These are phyloP conservation scores for Cyphomyrmex costatus DNA, from an alignment of 1,140 invertebrate genomes.

Conservation along the genomic window DNA sequence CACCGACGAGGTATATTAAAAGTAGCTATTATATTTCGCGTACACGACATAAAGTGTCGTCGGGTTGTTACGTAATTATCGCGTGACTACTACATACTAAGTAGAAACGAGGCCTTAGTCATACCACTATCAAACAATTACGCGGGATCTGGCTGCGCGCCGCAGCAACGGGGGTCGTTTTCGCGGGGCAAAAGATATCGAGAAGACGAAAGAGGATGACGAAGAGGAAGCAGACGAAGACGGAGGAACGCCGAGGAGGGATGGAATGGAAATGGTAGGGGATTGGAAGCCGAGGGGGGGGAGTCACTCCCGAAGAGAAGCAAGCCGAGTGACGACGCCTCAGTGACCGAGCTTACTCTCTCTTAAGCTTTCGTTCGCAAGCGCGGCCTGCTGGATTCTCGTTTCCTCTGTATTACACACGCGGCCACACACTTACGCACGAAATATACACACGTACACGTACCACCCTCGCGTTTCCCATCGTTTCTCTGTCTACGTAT, in stretches of 20 bases:
- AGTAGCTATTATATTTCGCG: background rate
- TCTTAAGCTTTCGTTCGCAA: slow-evolving; percentile 82
- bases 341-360: slow-evolving; percentile 84
- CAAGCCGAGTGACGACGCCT: slow-evolving; percentile 82
- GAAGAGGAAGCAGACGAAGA: slow-evolving; percentile 65
- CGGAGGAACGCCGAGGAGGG: slow-evolving; percentile 72
- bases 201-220: slow-evolving; percentile 55
- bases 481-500: slow-evolving; percentile 29
- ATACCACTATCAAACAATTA: slow-evolving; percentile 68
- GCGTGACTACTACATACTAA: slow-evolving; percentile 26
- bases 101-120: slow-evolving; percentile 10
- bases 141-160: slow-evolving; percentile 55
- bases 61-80: slow-evolving; percentile 56
- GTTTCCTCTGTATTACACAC: slow-evolving; percentile 64
- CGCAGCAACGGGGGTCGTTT: slow-evolving; percentile 69
- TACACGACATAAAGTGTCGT: background rate
- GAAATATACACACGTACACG: background rate
- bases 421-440: background rate
- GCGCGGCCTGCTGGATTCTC: slow-evolving; percentile 73
- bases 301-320: slow-evolving; percentile 78
- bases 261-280: slow-evolving; percentile 79
- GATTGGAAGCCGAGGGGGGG: slow-evolving; percentile 70
- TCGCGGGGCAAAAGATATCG: slow-evolving; percentile 65
- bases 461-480: background rate
- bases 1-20: background rate